Conservation (phyloP, 2,888 invertebrate species). For the Phyllotreta cruciferae region DNA sequence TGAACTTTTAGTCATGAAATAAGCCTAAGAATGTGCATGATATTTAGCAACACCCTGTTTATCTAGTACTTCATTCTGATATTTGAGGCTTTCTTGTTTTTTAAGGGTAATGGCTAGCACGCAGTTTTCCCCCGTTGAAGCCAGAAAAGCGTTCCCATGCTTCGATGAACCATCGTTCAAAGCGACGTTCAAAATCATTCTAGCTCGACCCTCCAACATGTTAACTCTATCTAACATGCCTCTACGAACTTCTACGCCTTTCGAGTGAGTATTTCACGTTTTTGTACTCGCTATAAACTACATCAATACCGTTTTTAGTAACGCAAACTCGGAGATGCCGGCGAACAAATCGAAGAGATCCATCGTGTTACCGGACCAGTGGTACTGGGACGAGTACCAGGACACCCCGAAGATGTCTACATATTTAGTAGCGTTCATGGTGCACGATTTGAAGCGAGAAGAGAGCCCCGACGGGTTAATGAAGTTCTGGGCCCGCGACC, state of each 20-base stretch:
- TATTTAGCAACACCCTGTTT: too few relatives aligned
- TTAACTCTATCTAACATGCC: conserved; percentile 75
- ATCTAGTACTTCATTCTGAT: not conserved
- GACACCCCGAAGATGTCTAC: conserved; percentile 77
- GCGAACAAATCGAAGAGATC: not conserved
- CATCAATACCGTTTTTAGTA: not conserved
- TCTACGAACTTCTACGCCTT: conserved; percentile 50
- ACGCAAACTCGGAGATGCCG: not conserved
- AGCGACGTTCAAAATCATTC: conserved; percentile 74
- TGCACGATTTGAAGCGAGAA: conserved; percentile 71
- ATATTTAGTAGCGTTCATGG: conserved; percentile 83
- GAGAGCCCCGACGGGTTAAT: conserved; percentile 56
- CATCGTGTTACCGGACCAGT: conserved; percentile 41
- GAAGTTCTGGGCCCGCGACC: conserved; percentile 73
- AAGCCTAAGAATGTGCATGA: too few relatives aligned
- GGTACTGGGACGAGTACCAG: conserved; percentile 61
- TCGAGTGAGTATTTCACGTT: conserved; percentile 28
- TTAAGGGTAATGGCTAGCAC: conserved; percentile 78
- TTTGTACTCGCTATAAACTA: conserved; percentile 1
- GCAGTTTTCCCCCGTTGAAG: conserved; percentile 81
- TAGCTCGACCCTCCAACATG: conserved; percentile 65
- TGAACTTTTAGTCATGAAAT: too few relatives aligned
- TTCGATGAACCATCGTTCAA: conserved; percentile 87
- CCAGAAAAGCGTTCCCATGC: conserved; percentile 84
- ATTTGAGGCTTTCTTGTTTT: conserved; percentile 16